These are phyloP conservation scores for Meloidogyne exigua DNA, from an alignment of 1,140 invertebrate species.

Conservation along the genomic window DNA sequence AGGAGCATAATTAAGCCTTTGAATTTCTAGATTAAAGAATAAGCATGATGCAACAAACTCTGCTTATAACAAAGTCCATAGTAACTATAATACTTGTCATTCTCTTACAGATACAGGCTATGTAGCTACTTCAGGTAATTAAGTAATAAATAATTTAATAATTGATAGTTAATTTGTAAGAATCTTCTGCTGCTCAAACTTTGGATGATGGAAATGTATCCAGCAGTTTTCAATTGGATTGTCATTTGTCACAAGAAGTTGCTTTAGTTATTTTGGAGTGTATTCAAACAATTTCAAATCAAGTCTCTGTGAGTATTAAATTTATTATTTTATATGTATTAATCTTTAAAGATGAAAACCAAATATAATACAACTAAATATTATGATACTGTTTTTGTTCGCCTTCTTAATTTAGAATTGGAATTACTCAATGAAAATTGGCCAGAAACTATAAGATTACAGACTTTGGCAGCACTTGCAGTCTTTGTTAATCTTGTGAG, in stretches of 20 bases:
- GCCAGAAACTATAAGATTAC: slow-evolving; percentile 82
- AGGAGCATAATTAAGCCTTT: no score
- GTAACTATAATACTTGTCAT: neutral
- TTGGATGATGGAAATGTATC: neutral
- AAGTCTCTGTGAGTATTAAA: slow-evolving; percentile 70
- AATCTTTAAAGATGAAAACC: slow-evolving; percentile 15
- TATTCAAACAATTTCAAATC: slow-evolving; percentile 78
- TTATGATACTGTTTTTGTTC: slow-evolving; percentile 78
- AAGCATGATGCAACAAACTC: neutral
- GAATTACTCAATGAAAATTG: slow-evolving; percentile 82
- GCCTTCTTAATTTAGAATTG: slow-evolving; percentile 79
- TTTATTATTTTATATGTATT: neutral
- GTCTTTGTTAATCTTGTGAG: slow-evolving; percentile 82
- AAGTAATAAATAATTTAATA: neutral
- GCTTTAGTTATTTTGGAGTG: slow-evolving; percentile 82
- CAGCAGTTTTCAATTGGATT: slow-evolving; percentile 46
- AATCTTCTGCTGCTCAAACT: neutral
- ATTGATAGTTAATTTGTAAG: neutral
- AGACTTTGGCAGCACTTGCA: slow-evolving; percentile 83
- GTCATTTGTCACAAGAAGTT: slow-evolving; percentile 82
- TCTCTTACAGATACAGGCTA: neutral
- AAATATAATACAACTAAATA: slow-evolving; percentile 62
- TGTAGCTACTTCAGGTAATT: no score
- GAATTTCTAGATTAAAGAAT: neutral
- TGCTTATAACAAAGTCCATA: neutral